Conservation (phyloP, 2,113 vertebrate species). For the Equus przewalskii region DNA sequence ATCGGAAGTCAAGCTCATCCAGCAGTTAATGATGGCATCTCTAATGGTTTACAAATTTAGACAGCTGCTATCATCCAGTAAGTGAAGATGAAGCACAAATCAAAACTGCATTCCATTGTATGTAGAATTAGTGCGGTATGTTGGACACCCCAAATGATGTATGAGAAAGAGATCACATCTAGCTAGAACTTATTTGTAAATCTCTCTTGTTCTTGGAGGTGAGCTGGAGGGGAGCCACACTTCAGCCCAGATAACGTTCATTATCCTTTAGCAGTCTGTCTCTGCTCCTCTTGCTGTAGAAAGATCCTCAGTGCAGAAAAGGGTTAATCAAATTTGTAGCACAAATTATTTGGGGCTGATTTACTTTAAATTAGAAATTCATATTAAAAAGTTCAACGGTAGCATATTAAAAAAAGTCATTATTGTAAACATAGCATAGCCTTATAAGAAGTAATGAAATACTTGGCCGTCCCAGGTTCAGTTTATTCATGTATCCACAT, state of each 20-base stretch:
- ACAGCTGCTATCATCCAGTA: conserved; percentile 24
- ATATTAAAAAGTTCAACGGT: conserved; percentile 56
- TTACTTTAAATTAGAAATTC: conserved; percentile 74
- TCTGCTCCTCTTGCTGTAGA: background rate
- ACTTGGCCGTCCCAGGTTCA: conserved; percentile 23
- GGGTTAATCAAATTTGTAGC: conserved; percentile 61
- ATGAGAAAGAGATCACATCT: background rate
- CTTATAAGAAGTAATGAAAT: conserved; percentile 77
- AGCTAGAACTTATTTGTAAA: conserved; percentile 24
- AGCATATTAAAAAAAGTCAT: conserved; percentile 63
- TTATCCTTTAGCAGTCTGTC: conserved; percentile 35
- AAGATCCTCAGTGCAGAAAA: background rate
- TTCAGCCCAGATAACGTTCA: background rate
- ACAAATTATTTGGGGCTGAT: conserved; percentile 44
- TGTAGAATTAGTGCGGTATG: background rate
- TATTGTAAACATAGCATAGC: conserved; percentile 73
- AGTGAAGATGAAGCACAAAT: background rate
- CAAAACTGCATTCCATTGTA: background rate
- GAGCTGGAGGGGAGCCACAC: background rate
- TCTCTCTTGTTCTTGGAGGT: conserved; percentile 46
- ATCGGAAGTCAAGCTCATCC: conserved; percentile 39
- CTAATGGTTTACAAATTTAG: conserved; percentile 42
- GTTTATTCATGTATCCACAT: conserved; percentile 59
- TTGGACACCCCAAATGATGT: background rate
- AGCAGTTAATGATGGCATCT: background rate